These are phyloP conservation scores for Ectropis grisescens DNA, from an alignment of 1,140 invertebrate genomes.

Conservation along the genomic window DNA sequence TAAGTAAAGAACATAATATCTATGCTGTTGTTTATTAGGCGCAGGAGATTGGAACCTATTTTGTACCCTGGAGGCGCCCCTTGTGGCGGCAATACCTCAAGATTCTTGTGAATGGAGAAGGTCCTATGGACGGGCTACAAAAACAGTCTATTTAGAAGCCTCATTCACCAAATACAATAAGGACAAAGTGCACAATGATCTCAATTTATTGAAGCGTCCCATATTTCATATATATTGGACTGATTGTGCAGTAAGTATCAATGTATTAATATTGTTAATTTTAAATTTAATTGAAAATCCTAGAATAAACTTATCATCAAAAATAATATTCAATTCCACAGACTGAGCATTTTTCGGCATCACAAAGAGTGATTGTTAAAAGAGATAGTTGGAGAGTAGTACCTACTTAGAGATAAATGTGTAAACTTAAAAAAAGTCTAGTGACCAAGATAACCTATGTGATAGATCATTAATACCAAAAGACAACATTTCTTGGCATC, in stretches of 20 bases:
- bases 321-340: too few relatives aligned
- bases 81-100: slow-evolving; percentile 84
- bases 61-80: slow-evolving; percentile 81
- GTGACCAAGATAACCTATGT: too few relatives aligned
- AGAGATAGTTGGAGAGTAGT: too few relatives aligned
- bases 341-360: too few relatives aligned
- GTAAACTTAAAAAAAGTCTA: too few relatives aligned
- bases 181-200: slow-evolving; percentile 77
- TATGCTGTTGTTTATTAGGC: slow-evolving; percentile 72
- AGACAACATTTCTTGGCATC: too few relatives aligned
- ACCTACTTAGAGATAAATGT: too few relatives aligned
- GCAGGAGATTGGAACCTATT: slow-evolving; percentile 91
- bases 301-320: too few relatives aligned
- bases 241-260: slow-evolving; percentile 88
- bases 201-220: slow-evolving; percentile 86
- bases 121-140: slow-evolving; percentile 83
- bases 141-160: slow-evolving; percentile 87
- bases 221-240: slow-evolving; percentile 97
- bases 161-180: slow-evolving; percentile 87
- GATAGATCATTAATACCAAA: too few relatives aligned
- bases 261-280: neutral
- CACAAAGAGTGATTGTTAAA: too few relatives aligned
- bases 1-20: slow-evolving; percentile 7
- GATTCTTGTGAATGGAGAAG: slow-evolving; percentile 93
- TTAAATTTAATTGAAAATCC: too few relatives aligned